phyloP scores from a whole-genome alignment of 2,113 vertebrate genomes.

The Boulengeromyrus knoepffleri region DNA sequence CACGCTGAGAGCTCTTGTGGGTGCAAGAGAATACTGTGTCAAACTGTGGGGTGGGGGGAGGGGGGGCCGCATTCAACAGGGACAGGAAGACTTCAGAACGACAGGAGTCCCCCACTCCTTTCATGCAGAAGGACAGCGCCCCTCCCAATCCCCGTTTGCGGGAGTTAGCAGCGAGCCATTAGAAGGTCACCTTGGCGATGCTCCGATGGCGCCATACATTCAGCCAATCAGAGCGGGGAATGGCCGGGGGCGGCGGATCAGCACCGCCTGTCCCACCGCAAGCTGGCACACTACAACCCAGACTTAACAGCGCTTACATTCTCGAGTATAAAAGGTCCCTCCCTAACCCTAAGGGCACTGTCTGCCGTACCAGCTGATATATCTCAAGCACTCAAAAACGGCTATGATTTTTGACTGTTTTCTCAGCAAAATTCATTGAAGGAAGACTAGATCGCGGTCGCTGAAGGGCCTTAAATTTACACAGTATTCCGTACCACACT shows the following conservation, averaged over 20 bases:
- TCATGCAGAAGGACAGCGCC: background rate
- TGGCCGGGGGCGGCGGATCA: background rate
- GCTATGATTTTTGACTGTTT: background rate
- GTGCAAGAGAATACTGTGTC: background rate
- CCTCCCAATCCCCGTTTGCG: background rate
- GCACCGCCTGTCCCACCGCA: background rate
- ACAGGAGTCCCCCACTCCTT: background rate
- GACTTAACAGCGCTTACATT: background rate
- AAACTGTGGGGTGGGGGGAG: background rate
- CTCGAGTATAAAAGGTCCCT: background rate
- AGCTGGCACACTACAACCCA: background rate
- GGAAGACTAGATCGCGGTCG: background rate
- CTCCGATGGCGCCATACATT: background rate
- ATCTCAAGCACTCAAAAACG: background rate
- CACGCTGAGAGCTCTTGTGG: constrained; percentile 33
- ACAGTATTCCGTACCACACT: background rate
- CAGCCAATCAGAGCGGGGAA: background rate
- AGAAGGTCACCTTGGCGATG: background rate
- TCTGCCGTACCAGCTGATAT: background rate
- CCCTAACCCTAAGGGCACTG: background rate
- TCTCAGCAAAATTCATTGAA: background rate
- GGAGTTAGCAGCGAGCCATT: background rate
- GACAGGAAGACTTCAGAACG: background rate
- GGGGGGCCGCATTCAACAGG: background rate
- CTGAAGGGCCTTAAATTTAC: background rate